Percentiles rank a stretch among this genome's conserved stretches.
phyloP scores from a whole-genome alignment of 2,888 invertebrate genomes.

The Cerceris rybyensis region DNA sequence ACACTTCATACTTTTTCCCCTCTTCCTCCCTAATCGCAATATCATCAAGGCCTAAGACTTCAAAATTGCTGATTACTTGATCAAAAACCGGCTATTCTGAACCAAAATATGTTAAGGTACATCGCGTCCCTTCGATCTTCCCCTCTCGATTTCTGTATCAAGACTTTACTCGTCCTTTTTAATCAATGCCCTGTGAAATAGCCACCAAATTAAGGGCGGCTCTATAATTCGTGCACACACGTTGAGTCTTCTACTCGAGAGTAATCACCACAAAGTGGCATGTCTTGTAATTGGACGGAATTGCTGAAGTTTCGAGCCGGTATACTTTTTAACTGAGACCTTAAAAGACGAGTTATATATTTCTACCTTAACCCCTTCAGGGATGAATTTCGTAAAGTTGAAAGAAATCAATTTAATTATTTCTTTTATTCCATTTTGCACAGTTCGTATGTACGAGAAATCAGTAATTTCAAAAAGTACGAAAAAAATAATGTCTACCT shows the following conservation, averaged over 20 bases:
- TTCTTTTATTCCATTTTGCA: no score
- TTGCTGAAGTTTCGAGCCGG: conserved; percentile 3
- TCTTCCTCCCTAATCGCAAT: no score
- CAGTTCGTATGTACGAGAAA: no score
- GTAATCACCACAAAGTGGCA: conserved; percentile 22
- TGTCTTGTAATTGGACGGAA: conserved; percentile 25
- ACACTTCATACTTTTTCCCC: no score
- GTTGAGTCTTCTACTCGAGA: conserved; percentile 9
- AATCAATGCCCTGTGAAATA: conserved; percentile 34
- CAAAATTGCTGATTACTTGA: no score
- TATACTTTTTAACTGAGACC: conserved; percentile 3
- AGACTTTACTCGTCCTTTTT: conserved; percentile 19
- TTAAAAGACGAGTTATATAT: background rate
- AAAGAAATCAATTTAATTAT: no score
- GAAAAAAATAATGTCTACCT: no score
- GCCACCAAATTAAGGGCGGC: conserved; percentile 29
- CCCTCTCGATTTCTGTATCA: conserved; percentile 1
- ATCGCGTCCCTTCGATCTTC: background rate
- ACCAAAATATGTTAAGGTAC: no score
- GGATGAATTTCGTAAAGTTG: no score
- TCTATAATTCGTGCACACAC: conserved; percentile 11
- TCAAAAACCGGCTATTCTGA: no score
- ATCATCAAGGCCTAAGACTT: no score
- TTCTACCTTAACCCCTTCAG: background rate
- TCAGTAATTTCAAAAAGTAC: no score